Conservation (phyloP, 53 echinoderm and acorn worm species). For the Holothuria leucospilota region DNA sequence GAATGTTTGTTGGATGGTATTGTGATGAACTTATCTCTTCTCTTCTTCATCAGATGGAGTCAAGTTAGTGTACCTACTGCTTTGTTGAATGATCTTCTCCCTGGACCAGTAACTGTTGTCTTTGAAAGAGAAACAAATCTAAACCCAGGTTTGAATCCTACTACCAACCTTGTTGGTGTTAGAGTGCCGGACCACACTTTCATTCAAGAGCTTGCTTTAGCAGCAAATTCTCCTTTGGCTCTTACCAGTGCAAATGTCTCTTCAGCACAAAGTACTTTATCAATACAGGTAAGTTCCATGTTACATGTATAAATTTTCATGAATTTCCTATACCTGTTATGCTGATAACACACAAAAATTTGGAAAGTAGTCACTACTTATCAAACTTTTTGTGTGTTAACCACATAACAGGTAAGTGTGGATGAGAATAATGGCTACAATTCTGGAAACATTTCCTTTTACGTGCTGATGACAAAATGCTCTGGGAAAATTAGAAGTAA, state of each 20-base stretch:
- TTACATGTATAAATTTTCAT: neutral
- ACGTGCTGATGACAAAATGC: too few relatives aligned
- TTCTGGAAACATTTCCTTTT: too few relatives aligned
- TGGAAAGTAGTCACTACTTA: too few relatives aligned
- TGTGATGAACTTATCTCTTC: too few relatives aligned
- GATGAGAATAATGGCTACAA: too few relatives aligned
- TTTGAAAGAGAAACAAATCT: slow-evolving; percentile 78
- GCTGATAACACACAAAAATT: too few relatives aligned
- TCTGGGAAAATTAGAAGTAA: too few relatives aligned
- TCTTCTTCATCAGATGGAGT: slow-evolving; percentile 74
- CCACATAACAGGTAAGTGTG: too few relatives aligned
- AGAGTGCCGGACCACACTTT: slow-evolving; percentile 86
- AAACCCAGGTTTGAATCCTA: slow-evolving; percentile 83
- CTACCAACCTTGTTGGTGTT: slow-evolving; percentile 78
- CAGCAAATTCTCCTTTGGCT: slow-evolving; percentile 79
- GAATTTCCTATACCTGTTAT: neutral
- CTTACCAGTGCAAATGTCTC: slow-evolving; percentile 92
- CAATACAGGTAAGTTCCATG: slow-evolving; percentile 66
- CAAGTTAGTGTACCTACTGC: slow-evolving; percentile 71
- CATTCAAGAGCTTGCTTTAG: slow-evolving; percentile 75
- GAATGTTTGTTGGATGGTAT: too few relatives aligned
- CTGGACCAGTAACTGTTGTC: slow-evolving; percentile 91
- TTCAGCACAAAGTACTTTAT: slow-evolving; percentile 81
- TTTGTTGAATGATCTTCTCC: slow-evolving; percentile 81
- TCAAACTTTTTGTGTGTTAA: too few relatives aligned